Percentiles rank a stretch among this genome's conserved stretches.
Conservation (phyloP, 2,888 invertebrate species). For the Drosophila buzzatii region DNA sequence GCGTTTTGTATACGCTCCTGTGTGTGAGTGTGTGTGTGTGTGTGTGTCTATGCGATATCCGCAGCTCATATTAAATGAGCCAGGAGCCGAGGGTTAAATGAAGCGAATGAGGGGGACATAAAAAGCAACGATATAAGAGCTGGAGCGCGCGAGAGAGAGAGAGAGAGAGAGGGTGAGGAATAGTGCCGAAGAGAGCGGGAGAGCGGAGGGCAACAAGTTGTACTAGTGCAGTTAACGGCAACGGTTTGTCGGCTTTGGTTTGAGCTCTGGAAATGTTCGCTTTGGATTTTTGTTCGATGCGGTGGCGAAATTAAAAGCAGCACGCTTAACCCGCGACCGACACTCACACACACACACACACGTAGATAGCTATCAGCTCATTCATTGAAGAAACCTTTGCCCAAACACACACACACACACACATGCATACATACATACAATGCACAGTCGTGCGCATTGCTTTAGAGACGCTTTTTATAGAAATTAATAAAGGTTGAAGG, state of each 20-base stretch:
- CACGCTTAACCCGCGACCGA: constrained; percentile 61
- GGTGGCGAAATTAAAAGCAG: constrained; percentile 79
- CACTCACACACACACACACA: constrained; percentile 26
- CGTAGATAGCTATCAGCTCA: constrained; percentile 43
- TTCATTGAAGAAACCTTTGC: constrained; percentile 73
- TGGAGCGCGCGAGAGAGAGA: not conserved
- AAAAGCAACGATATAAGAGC: not conserved
- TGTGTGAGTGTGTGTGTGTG: constrained; percentile 17
- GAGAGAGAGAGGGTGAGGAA: not conserved
- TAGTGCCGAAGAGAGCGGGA: not conserved
- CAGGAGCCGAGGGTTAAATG: constrained; percentile 36
- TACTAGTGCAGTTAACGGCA: constrained; percentile 69
- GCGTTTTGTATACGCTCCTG: constrained; percentile 17
- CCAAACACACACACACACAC: constrained; percentile 10
- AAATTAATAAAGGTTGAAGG: constrained; percentile 31
- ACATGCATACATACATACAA: constrained; percentile 1
- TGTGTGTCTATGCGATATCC: constrained; percentile 43
- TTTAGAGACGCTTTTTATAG: constrained; percentile 44
- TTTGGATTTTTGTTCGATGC: constrained; percentile 71
- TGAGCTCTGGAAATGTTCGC: constrained; percentile 63
- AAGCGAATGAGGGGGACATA: constrained; percentile 6
- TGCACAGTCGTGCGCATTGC: constrained; percentile 52
- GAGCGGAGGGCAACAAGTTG: constrained; percentile 19
- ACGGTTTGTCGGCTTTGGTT: constrained; percentile 40
- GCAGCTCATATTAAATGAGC: constrained; percentile 62